phyloP scores from a whole-genome alignment of 2,888 invertebrate genomes.

The Netelia melanura region DNA sequence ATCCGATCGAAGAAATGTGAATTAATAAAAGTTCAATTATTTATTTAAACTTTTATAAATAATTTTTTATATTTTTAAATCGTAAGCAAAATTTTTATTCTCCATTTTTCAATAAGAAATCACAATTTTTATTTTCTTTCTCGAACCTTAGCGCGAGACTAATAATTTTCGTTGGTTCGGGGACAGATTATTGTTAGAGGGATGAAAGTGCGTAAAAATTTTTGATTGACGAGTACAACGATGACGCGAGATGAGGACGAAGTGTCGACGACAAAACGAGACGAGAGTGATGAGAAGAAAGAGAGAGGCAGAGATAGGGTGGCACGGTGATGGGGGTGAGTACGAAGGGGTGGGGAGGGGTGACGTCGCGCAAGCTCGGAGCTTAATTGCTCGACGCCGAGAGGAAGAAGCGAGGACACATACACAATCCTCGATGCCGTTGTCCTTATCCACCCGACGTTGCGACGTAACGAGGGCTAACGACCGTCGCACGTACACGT shows the following conservation, averaged over 20 bases:
- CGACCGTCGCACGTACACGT: constrained; percentile 64
- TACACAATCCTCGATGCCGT: constrained; percentile 4
- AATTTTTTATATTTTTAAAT: neutral
- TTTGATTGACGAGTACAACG: constrained; percentile 49
- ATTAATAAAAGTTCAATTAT: neutral
- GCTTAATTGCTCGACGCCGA: constrained; percentile 68
- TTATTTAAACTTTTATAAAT: too few species aligned
- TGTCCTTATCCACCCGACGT: constrained; percentile 44
- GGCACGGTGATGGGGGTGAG: constrained; percentile 46
- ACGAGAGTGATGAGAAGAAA: constrained; percentile 28
- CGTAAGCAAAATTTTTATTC: neutral
- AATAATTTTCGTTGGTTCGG: neutral
- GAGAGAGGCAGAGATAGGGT: neutral
- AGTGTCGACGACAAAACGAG: constrained; percentile 24
- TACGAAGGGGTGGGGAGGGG: constrained; percentile 13
- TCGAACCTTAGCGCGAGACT: neutral
- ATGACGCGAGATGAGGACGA: constrained; percentile 28
- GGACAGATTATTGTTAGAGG: neutral
- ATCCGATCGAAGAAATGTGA: neutral
- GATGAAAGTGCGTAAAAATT: constrained; percentile 18
- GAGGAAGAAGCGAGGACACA: constrained; percentile 29
- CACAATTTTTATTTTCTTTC: neutral
- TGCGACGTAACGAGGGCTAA: constrained; percentile 57
- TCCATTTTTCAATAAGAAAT: neutral
- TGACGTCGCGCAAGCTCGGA: constrained; percentile 60